A percentile compares a stretch with the other conserved stretches of the same genome.
Conservation (phyloP, 2,888 invertebrate species). For the Mesorhabditis sp. region DNA sequence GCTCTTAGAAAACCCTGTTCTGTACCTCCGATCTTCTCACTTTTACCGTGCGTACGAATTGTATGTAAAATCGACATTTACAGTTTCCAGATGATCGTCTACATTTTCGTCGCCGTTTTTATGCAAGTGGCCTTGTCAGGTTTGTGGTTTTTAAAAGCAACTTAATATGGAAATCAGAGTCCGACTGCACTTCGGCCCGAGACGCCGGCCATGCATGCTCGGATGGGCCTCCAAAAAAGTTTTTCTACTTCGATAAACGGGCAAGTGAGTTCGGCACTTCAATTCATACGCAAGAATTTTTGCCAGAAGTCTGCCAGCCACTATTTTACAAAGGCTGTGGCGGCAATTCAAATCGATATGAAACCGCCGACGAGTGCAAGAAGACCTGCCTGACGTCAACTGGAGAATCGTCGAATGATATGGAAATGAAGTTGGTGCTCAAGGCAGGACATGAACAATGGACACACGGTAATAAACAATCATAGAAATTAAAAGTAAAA, state of each 20-base stretch:
- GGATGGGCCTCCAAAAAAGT: background rate
- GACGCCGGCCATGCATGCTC: constrained; percentile 1
- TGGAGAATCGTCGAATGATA: constrained; percentile 10
- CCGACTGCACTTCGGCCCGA: background rate
- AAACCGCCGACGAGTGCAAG: constrained; percentile 30
- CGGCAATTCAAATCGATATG: constrained; percentile 44
- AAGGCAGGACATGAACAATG: constrained; percentile 40
- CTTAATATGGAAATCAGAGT: background rate
- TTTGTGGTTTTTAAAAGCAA: too few relatives aligned
- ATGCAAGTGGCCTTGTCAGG: too few relatives aligned
- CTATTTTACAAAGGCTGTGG: constrained; percentile 51
- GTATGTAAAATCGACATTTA: too few relatives aligned
- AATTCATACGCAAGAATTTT: background rate
- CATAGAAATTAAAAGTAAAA: too few relatives aligned
- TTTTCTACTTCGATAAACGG: constrained; percentile 3
- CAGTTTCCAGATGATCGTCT: too few relatives aligned
- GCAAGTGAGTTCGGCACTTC: constrained; percentile 2
- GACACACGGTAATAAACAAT: constrained; percentile 42
- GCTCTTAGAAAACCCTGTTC: too few relatives aligned
- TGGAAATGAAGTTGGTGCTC: constrained; percentile 20
- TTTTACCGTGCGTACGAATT: too few relatives aligned
- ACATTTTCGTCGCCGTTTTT: too few relatives aligned
- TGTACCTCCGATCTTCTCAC: too few relatives aligned
- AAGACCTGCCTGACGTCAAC: constrained; percentile 13
- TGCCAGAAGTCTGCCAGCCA: constrained; percentile 53